A percentile compares a stretch with the other conserved stretches of the same genome.
These are phyloP conservation scores for Lagopus leucura DNA, from an alignment of 2,113 vertebrate genomes.

Conservation along the genomic window DNA sequence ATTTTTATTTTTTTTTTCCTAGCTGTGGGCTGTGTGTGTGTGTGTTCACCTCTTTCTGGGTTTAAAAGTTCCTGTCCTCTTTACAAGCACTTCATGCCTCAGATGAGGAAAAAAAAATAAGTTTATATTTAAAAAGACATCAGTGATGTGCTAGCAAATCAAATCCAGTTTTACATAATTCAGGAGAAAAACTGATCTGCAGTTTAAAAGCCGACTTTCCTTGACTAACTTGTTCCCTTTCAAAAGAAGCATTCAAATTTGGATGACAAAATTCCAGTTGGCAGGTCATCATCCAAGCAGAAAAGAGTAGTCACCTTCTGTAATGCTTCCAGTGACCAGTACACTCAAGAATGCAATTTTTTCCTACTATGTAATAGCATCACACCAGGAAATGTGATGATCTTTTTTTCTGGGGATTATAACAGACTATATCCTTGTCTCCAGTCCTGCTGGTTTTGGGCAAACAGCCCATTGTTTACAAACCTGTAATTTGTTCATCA, in stretches of 20 bases:
- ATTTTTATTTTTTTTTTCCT: too few species aligned
- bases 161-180: background rate
- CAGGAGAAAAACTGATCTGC: background rate
- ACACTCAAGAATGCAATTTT: slow-evolving; percentile 45
- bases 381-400: slow-evolving; percentile 24
- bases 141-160: background rate
- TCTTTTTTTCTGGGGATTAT: slow-evolving; percentile 28
- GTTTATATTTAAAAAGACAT: background rate
- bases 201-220: background rate
- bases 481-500: slow-evolving; percentile 40
- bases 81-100: background rate
- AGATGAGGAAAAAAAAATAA: background rate
- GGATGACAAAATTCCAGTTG: background rate
- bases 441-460: background rate
- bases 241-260: background rate
- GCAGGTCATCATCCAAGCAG: background rate
- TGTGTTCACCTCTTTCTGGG: background rate
- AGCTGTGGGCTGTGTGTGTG: background rate
- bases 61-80: background rate
- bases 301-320: slow-evolving; percentile 20
- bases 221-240: background rate
- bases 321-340: slow-evolving; percentile 37
- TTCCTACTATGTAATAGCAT: slow-evolving; percentile 7
- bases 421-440: slow-evolving; percentile 49
- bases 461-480: slow-evolving; percentile 14